Evolutionary conservation across 2,888 invertebrate species (phyloP).

Genomic region (Formica aserva): DNA sequence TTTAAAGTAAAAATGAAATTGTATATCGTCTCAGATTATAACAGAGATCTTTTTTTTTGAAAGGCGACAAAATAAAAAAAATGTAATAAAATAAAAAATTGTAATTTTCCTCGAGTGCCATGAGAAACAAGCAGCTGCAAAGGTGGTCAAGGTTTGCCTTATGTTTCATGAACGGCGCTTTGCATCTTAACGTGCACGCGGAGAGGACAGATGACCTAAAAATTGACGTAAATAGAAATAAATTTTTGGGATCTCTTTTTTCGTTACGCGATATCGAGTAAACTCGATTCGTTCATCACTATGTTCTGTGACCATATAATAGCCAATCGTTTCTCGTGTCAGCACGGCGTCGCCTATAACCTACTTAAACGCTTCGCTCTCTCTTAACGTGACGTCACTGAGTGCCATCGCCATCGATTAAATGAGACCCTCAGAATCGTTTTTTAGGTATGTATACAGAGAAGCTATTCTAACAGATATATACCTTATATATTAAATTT

Average conservation of each 20-base stretch:
- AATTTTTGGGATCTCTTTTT: neutral
- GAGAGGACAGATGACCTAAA: conserved; percentile 18
- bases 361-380: conserved; percentile 80
- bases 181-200: neutral
- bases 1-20: neutral
- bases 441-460: neutral
- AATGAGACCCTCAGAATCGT: conserved; percentile 53
- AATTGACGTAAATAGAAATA: conserved; percentile 16
- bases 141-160: neutral
- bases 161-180: neutral
- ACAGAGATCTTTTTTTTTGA: neutral
- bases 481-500: neutral
- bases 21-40: neutral
- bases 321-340: conserved; percentile 67
- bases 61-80: neutral
- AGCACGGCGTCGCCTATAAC: conserved; percentile 71
- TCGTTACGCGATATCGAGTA: conserved; percentile 6
- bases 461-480: neutral
- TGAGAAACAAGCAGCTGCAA: neutral
- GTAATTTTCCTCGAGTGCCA: neutral
- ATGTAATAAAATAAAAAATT: neutral
- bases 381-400: conserved; percentile 79
- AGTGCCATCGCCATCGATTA: conserved; percentile 58
- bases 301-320: conserved; percentile 58
- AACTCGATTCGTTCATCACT: conserved; percentile 63